Evolutionary conservation across 2,113 vertebrate species (phyloP).

Genomic region (Peucedramus taeniatus): DNA sequence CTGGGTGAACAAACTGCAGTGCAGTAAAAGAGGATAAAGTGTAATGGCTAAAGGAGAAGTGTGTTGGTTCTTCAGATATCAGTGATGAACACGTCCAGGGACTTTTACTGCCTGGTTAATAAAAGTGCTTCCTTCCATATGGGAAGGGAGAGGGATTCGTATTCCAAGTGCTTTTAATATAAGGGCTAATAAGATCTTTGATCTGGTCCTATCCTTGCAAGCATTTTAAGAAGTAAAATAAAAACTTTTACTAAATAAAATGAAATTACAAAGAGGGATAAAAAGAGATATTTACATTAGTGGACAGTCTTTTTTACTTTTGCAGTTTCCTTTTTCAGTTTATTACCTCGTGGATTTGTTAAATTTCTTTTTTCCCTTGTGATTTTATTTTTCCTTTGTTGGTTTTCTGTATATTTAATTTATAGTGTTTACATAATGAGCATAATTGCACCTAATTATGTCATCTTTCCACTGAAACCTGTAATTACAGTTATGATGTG

Average conservation of each 20-base stretch:
- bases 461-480: slow-evolving; percentile 31
- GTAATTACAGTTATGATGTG: slow-evolving; percentile 48
- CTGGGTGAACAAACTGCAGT: neutral
- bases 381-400: neutral
- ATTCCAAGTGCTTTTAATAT: neutral
- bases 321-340: neutral
- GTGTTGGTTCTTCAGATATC: neutral
- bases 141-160: neutral
- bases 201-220: neutral
- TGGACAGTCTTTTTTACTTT: neutral
- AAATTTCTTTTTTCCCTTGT: neutral
- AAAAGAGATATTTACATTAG: neutral
- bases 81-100: neutral
- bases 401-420: slow-evolving; percentile 19
- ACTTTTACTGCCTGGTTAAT: neutral
- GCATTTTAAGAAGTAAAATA: neutral
- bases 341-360: neutral
- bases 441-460: slow-evolving; percentile 35
- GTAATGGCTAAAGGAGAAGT: neutral
- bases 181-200: neutral
- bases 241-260: neutral
- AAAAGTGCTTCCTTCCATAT: neutral
- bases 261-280: neutral
- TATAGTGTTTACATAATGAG: slow-evolving; percentile 27
- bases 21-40: neutral